Percentiles rank a stretch among this genome's conserved stretches.
phyloP scores from a whole-genome alignment of 2,113 vertebrate genomes.

The Pseudorectes ferrugineus region DNA sequence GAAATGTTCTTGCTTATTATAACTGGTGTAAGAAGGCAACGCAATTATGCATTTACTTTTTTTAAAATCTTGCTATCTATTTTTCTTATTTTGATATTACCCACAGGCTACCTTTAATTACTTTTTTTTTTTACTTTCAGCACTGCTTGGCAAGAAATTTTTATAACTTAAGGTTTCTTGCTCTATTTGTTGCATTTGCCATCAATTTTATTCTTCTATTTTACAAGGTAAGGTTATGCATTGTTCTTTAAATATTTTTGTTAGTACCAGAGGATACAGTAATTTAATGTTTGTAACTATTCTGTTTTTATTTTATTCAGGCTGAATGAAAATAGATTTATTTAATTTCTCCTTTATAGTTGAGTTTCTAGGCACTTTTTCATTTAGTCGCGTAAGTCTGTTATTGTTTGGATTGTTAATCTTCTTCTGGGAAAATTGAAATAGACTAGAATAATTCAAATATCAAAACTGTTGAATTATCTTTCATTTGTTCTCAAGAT shows the following conservation, averaged over 20 bases:
- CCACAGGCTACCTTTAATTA: neutral
- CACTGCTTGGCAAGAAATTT: slow-evolving; percentile 97
- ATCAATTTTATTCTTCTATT: slow-evolving; percentile 99
- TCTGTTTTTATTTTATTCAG: neutral
- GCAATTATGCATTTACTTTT: neutral
- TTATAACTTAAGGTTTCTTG: slow-evolving; percentile 96
- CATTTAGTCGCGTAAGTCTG: neutral
- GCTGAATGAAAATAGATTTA: neutral
- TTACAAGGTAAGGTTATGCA: slow-evolving; percentile 87
- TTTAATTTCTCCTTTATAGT: neutral
- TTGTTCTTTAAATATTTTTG: neutral
- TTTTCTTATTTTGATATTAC: neutral
- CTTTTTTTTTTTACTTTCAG: slow-evolving; percentile 69
- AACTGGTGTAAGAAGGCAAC: neutral
- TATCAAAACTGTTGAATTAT: neutral
- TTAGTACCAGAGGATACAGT: neutral
- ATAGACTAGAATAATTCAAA: neutral
- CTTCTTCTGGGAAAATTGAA: neutral
- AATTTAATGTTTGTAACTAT: neutral
- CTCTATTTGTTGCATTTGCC: slow-evolving; percentile 95
- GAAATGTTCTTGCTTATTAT: neutral
- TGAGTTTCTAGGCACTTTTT: neutral
- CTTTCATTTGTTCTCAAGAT: neutral
- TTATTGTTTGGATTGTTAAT: neutral
- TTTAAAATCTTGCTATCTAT: neutral